Conservation (phyloP, 2,113 vertebrate genomes). For the Calyptomena viridis region DNA sequence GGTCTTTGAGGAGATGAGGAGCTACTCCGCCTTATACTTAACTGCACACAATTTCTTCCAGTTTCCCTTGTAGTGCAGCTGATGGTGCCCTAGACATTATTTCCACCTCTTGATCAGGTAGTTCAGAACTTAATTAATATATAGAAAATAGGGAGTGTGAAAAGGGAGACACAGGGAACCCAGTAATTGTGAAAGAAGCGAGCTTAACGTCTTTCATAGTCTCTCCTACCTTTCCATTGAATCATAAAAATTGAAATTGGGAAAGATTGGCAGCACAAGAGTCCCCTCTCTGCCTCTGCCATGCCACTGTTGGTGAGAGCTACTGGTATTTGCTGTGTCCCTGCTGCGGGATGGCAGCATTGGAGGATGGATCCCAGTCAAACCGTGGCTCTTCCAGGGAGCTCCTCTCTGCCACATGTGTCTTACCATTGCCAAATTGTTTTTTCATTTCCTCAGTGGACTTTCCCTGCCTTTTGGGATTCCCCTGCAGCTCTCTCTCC, state of each 20-base stretch:
- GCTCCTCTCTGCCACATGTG: neutral
- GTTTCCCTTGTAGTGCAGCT: neutral
- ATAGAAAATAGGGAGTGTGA: neutral
- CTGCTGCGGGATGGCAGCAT: neutral
- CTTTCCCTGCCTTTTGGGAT: neutral
- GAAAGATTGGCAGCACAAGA: neutral
- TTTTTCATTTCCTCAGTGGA: neutral
- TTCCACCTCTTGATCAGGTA: neutral
- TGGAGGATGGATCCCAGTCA: neutral
- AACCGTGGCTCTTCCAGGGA: neutral
- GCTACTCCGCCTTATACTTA: neutral
- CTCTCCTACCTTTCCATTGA: neutral
- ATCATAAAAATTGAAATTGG: neutral
- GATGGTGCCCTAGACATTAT: neutral
- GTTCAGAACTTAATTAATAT: neutral
- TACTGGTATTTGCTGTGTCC: neutral
- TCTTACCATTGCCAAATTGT: neutral
- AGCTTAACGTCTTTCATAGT: neutral
- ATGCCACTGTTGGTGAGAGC: rapidly evolving
- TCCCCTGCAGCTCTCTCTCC: neutral
- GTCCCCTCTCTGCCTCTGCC: neutral
- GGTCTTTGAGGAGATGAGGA: neutral
- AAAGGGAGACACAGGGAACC: neutral
- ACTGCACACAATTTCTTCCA: neutral
- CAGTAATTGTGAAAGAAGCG: neutral